Evolutionary conservation across 2,888 invertebrate species (phyloP).

Genomic region (Alentia gelatinosa): DNA sequence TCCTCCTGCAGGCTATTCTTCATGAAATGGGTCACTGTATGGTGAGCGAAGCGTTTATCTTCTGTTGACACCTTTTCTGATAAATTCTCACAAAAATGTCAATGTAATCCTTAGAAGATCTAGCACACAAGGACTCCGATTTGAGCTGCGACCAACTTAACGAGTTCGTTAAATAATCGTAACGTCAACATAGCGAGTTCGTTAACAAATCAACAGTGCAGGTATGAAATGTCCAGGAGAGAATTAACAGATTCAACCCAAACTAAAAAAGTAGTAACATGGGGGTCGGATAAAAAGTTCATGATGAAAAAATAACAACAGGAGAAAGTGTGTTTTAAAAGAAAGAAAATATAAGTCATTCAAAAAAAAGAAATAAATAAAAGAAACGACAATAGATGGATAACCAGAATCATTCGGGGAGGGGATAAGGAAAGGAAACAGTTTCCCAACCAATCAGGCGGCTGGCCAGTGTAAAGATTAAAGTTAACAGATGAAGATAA

Average conservation of each 20-base stretch:
- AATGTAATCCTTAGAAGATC: background rate
- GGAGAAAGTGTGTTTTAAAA: too few relatives aligned
- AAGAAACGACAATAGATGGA: too few relatives aligned
- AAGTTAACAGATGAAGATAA: background rate
- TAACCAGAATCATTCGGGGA: background rate
- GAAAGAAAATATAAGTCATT: too few relatives aligned
- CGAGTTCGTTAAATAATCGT: background rate
- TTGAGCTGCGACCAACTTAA: slow-evolving; percentile 20
- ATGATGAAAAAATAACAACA: too few relatives aligned
- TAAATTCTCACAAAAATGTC: slow-evolving; percentile 16
- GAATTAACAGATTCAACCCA: background rate
- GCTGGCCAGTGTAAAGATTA: background rate
- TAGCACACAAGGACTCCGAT: background rate
- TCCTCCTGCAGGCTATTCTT: background rate
- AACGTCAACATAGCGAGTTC: background rate
- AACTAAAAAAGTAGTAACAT: background rate
- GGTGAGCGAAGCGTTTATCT: background rate
- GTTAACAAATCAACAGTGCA: slow-evolving; percentile 18
- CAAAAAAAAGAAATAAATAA: too few relatives aligned
- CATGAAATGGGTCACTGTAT: background rate
- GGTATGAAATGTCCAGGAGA: background rate
- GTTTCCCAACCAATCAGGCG: too few relatives aligned
- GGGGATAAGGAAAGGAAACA: background rate
- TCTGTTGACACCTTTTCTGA: background rate
- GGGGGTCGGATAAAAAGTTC: background rate